These are phyloP conservation scores for Linhomoeus sp. DNA, from an alignment of 2,888 invertebrate genomes.

Conservation along the genomic window DNA sequence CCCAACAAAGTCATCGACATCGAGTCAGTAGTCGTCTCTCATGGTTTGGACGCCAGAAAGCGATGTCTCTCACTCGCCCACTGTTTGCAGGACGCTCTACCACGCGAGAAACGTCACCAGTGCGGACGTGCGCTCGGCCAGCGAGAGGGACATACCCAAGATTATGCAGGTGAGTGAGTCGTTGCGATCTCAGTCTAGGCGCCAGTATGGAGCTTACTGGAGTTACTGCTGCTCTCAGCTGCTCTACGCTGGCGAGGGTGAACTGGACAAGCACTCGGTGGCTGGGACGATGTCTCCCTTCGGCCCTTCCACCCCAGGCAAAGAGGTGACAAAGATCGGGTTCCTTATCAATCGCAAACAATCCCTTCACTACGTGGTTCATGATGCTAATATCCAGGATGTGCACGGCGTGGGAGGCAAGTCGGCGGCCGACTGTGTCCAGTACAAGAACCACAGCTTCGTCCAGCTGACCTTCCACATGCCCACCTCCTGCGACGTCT, in stretches of 20 bases:
- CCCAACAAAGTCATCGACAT: constrained; percentile 84
- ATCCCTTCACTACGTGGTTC: no score
- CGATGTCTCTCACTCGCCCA: constrained; percentile 13
- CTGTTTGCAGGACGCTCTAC: constrained; percentile 65
- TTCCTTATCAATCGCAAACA: no score
- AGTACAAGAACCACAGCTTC: constrained; percentile 83
- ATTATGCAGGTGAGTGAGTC: no score
- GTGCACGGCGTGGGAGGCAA: no score
- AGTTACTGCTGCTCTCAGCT: no score
- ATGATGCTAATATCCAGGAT: no score
- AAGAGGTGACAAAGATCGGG: no score
- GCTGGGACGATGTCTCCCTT: background rate
- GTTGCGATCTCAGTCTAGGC: no score
- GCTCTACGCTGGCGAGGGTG: constrained; percentile 88
- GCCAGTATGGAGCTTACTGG: no score
- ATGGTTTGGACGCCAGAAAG: background rate
- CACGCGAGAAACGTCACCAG: constrained; percentile 95
- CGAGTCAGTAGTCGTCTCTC: constrained; percentile 43
- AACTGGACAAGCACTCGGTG: constrained; percentile 34
- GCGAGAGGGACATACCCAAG: constrained; percentile 94
- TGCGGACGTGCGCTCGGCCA: constrained; percentile 94
- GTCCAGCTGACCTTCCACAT: constrained; percentile 88
- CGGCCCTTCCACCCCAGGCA: no score
- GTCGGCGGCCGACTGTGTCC: background rate
- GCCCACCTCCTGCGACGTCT: constrained; percentile 92